Evolutionary conservation across 2,113 vertebrate species (phyloP).

Genomic region (Erythrocercus mccallii): DNA sequence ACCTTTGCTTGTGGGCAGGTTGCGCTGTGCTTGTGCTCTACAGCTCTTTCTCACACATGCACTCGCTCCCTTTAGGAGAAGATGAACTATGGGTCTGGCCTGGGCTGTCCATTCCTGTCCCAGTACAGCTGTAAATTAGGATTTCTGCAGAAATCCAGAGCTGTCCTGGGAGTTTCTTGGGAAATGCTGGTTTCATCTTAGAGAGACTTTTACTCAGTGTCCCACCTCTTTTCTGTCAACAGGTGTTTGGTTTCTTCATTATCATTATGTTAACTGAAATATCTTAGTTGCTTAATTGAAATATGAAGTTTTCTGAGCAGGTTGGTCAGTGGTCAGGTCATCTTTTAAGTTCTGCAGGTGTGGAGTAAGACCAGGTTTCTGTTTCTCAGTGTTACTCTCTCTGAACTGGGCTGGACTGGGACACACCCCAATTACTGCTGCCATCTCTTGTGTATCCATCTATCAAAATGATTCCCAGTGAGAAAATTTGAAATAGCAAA

Average conservation of each 20-base stretch:
- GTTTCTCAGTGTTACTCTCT: neutral
- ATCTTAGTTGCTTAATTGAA: neutral
- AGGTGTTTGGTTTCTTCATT: neutral
- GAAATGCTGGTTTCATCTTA: neutral
- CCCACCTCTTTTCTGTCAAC: fast-evolving
- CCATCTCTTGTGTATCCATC: neutral
- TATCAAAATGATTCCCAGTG: neutral
- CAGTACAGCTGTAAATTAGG: neutral
- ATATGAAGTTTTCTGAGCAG: neutral
- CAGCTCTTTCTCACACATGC: neutral
- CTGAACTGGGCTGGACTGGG: neutral
- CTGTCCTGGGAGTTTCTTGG: neutral
- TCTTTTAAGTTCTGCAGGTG: neutral
- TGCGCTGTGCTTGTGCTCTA: neutral
- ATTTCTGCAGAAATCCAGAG: neutral
- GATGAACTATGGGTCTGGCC: neutral
- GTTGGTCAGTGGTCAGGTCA: neutral
- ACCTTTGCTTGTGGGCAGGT: neutral
- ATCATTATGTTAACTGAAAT: neutral
- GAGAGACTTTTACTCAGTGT: neutral
- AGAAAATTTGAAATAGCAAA: neutral
- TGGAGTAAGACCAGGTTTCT: neutral
- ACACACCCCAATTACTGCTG: neutral
- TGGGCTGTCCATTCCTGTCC: neutral
- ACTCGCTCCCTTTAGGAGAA: neutral